These are phyloP conservation scores for Phylloscopus trochilus DNA, from an alignment of 2,113 vertebrate genomes.

Conservation along the genomic window DNA sequence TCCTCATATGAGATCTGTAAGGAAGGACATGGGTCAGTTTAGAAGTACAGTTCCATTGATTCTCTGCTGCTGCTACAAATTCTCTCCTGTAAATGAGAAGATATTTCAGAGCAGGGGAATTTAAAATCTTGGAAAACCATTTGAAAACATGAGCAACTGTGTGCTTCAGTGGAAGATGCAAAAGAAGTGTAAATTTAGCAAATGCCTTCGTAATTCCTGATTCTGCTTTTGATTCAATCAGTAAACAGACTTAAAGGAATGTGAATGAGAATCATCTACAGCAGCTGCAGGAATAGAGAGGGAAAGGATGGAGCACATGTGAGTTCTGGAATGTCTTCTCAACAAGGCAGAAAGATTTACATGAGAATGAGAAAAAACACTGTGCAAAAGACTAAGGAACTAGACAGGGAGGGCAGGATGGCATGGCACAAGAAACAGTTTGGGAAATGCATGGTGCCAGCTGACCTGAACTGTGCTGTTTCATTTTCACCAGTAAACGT, in stretches of 20 bases:
- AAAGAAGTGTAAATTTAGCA: neutral
- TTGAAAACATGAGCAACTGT: neutral
- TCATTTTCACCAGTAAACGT: neutral
- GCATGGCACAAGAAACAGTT: neutral
- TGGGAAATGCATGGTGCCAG: neutral
- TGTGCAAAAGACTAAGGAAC: neutral
- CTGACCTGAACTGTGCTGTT: neutral
- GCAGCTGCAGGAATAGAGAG: neutral
- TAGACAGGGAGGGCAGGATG: neutral
- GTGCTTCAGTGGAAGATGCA: neutral
- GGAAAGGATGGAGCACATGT: neutral
- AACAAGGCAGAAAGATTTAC: neutral
- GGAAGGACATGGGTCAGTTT: neutral
- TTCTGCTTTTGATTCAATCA: neutral
- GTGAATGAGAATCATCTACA: neutral
- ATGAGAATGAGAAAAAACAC: neutral
- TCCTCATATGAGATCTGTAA: conserved; percentile 90
- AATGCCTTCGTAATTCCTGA: neutral
- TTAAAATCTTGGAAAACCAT: neutral
- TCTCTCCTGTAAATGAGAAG: neutral
- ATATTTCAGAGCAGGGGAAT: neutral
- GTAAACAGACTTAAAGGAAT: neutral
- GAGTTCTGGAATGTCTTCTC: neutral
- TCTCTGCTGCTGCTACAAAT: neutral
- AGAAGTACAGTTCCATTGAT: neutral